Conservation (phyloP, 2,113 vertebrate genomes). For the Panurus biarmicus region DNA sequence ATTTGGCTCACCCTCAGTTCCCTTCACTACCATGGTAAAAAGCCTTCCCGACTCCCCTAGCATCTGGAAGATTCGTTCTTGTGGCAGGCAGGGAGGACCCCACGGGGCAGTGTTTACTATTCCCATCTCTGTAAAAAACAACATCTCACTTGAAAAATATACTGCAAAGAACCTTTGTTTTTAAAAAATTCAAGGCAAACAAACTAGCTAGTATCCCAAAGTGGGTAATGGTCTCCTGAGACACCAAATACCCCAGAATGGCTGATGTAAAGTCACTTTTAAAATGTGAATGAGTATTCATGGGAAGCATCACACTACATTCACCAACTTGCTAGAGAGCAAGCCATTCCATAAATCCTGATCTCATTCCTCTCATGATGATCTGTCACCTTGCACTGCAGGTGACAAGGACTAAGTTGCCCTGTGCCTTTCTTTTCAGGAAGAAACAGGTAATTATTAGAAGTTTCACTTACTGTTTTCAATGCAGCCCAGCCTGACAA, state of each 20-base stretch:
- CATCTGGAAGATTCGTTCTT: background rate
- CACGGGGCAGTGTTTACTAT: accelerated
- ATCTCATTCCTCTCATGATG: background rate
- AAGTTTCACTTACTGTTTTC: background rate
- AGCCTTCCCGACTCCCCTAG: background rate
- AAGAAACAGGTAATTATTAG: background rate
- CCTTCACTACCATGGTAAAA: background rate
- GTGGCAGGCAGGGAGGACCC: accelerated
- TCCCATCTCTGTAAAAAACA: background rate
- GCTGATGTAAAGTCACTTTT: background rate
- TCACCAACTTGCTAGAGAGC: background rate
- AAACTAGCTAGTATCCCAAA: background rate
- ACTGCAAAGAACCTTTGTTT: background rate
- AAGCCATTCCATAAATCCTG: background rate
- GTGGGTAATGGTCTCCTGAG: background rate
- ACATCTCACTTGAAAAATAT: background rate
- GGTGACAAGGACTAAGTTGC: background rate
- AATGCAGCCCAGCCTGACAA: background rate
- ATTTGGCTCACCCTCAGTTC: background rate
- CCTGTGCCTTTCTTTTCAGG: background rate
- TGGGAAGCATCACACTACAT: accelerated
- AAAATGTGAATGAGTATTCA: background rate
- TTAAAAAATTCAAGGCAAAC: background rate
- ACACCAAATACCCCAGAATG: background rate
- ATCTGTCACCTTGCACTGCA: background rate